Evolutionary conservation across 2,888 invertebrate genomes (phyloP), one percentile per base, ranked within the genome.

Genomic region (Molorchus minor): DNA sequence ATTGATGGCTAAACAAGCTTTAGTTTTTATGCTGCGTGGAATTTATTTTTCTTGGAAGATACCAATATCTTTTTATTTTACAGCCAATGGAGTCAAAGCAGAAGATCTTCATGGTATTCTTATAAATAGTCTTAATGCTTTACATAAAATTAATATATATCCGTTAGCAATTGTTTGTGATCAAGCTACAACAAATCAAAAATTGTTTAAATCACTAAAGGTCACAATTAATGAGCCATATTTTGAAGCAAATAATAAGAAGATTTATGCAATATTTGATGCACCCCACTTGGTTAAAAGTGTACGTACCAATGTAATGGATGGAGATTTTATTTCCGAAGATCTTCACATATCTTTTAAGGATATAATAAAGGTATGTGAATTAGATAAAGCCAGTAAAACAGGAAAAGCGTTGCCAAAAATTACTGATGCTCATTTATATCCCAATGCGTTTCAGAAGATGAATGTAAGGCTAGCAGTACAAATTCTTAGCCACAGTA

Each of bases 21-120:
- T 64, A 12, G 61, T 67, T 2, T 56, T 70, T 19, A 35, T 61
- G 35, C 21, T 58, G 7, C 44, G 64, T 17, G 65, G 68, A 10
- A 19, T 69, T 3, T 51, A 58, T 47, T 8, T 51, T 29, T 53
- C 59, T 45, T 70, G 65, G 68, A 69, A 69, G 55, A 17, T 66
- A 29, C 65, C 63, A 1, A 30, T 69, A 7, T 38, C 44, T 25
- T 68, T 58, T 49, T 68, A 47, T 51, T 40, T 56, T 30, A 59
- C 65, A 5, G 35, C 56, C 53, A 29, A 56, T 33, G 7, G 41
- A 54, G 53, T 65, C 10, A 56, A 55, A 15, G 40, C 49, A 2
- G 20, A 51, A 15, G 10, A 35, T 12, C 35, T 69, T n/a, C 12
- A 49, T 25, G 7, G 45, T 17, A 57, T 68, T 19, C 19, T 61